A percentile compares a stretch with the other conserved stretches of the same genome.
phyloP scores from a whole-genome alignment of 2,113 vertebrate genomes.

The Nymphicus hollandicus region DNA sequence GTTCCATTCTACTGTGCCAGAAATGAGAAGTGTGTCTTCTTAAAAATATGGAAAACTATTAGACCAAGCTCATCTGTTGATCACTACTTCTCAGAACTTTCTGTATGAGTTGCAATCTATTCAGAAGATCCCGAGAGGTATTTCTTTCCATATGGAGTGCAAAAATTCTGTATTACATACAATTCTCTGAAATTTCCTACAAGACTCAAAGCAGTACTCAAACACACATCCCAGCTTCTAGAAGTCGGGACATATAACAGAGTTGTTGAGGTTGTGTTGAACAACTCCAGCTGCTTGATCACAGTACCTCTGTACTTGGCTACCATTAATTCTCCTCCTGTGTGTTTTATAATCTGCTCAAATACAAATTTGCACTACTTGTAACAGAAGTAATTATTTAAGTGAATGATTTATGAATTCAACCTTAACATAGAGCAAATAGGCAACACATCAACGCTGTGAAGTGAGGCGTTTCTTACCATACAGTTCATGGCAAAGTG shows the following conservation, averaged over 20 bases:
- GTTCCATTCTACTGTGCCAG: not conserved
- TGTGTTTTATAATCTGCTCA: not conserved
- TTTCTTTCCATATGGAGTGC: not conserved
- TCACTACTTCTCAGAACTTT: not conserved
- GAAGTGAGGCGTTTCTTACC: slow-evolving; percentile 78
- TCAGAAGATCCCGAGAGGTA: not conserved
- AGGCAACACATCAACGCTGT: not conserved
- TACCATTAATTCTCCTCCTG: not conserved
- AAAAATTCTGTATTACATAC: not conserved
- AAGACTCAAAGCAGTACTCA: not conserved
- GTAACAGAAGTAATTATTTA: not conserved
- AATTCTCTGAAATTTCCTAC: not conserved
- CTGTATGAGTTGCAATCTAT: not conserved
- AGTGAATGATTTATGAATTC: not conserved
- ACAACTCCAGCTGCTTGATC: not conserved
- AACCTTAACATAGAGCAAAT: not conserved
- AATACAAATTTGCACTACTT: not conserved
- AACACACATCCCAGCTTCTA: not conserved
- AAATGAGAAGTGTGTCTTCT: not conserved
- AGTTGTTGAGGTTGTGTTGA: not conserved
- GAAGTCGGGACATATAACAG: not conserved
- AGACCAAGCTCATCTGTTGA: not conserved
- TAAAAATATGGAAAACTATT: not conserved
- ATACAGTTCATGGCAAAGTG: slow-evolving; percentile 99
- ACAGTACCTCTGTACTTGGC: not conserved